Base-by-base conservation (phyloP, 2,797 vertebrate genomes). In the Decapterus maruadsi region DNA sequence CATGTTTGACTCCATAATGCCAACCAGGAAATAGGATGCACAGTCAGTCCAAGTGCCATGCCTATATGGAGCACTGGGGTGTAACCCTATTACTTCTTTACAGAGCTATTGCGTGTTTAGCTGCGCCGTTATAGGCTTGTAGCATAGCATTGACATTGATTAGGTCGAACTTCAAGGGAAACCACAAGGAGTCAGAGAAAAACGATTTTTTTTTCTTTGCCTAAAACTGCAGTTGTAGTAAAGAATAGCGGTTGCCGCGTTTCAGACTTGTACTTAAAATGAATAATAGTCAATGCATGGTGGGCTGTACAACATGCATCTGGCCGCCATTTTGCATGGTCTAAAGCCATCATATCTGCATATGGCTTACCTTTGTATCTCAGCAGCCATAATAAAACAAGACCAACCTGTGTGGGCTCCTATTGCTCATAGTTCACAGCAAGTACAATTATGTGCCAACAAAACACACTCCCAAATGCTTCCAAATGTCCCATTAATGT, bases 51-150 rank as follows among this genome's bases (percentile, higher is more conserved):
- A 74, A 74, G 43, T 73, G 64, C 68, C 65, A 64, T n/a, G 64
- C 22, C 51, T 87, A 80, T 79, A 78, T 83, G 74, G 75, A 87
- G 90, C 85, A 85, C 82, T 81, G 81, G 86, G 89, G 86, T 92
- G 87, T 86, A 89, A 85, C 91, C 86, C 83, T 84, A 87, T 92
- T 90, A 91, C 82, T 72, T 71, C 84, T 92, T 92, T 91, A 91
- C 91, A 93, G 78, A 91, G 89, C 87, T 77, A 50, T 86, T 88
- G 86, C 90, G 72, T 82, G 84, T 88, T 87, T 88, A 81, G 83
- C 78, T 81, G 84, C 64, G 40, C 34, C 11, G 72, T 92, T 90
- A 93, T 88, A 74, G 89, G 84, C 87, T 86, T 82, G 90, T 84
- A 88, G 84, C 84, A 78, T 57, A 83, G 40, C 68, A 22, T 76